These are phyloP conservation scores for Orientallactaga sibirica DNA, from an alignment of 2,797 vertebrate species.

Conservation along the genomic window DNA sequence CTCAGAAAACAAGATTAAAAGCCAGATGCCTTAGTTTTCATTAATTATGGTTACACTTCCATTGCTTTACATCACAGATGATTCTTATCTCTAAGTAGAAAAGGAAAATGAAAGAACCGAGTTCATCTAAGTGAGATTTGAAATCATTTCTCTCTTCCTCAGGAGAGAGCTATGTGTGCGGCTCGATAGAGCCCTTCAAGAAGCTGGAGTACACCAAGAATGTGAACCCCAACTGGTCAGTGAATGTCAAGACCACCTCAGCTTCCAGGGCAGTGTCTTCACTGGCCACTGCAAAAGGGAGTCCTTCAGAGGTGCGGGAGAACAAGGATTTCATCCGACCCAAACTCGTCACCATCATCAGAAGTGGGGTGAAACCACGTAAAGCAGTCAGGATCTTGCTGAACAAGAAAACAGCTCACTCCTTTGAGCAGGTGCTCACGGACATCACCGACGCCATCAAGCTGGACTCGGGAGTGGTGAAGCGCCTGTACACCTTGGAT, in stretches of 20 bases:
- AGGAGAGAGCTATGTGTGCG: slow-evolving; percentile 99
- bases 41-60: not conserved
- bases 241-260: slow-evolving; percentile 92
- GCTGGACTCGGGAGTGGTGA: slow-evolving; percentile 96
- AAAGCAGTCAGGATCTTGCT: slow-evolving; percentile 97
- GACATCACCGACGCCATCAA: slow-evolving; percentile 99
- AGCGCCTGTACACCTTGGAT: slow-evolving; percentile 96
- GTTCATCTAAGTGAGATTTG: not conserved
- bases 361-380: slow-evolving; percentile 97
- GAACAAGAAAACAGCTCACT: slow-evolving; percentile 99
- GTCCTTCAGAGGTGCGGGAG: slow-evolving; percentile 91
- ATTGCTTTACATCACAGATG: not conserved
- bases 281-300: slow-evolving; percentile 92
- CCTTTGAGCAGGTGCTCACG: slow-evolving; percentile 97
- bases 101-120: slow-evolving; percentile 21
- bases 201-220: slow-evolving; percentile 98
- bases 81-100: not conserved
- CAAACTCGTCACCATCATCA: slow-evolving; percentile 98
- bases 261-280: slow-evolving; percentile 91
- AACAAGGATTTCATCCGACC: slow-evolving; percentile 97
- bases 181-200: slow-evolving; percentile 97
- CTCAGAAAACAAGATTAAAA: not conserved
- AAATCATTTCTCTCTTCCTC: slow-evolving; percentile 31
- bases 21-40: not conserved
- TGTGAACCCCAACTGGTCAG: slow-evolving; percentile 98